phyloP scores from a whole-genome alignment of 2,113 vertebrate genomes.

The Lepus europaeus region DNA sequence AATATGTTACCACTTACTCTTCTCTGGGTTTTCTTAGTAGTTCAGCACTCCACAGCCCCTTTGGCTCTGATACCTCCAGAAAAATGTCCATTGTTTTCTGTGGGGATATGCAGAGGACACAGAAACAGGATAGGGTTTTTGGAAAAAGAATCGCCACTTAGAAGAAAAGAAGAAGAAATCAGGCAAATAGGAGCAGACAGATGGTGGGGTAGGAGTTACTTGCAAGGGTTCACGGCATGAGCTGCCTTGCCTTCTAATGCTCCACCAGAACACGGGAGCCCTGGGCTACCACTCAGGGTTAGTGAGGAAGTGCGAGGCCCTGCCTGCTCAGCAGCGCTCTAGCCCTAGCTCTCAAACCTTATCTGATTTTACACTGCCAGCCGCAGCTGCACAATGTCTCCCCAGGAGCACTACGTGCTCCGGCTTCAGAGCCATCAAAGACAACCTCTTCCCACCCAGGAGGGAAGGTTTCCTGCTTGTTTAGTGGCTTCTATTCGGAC shows the following conservation, averaged over 20 bases:
- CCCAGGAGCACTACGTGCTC: neutral
- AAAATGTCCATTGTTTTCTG: neutral
- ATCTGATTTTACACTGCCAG: neutral
- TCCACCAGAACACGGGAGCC: neutral
- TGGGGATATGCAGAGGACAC: neutral
- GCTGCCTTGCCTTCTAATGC: neutral
- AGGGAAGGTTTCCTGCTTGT: neutral
- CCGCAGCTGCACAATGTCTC: neutral
- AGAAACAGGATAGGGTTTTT: neutral
- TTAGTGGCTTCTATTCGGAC: neutral
- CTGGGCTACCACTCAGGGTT: neutral
- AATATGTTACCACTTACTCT: neutral
- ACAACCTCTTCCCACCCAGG: neutral
- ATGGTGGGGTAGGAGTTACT: neutral
- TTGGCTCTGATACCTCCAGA: neutral
- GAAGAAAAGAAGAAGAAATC: neutral
- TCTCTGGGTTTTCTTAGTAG: neutral
- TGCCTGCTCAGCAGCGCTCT: neutral
- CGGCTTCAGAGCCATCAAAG: slow-evolving; percentile 13
- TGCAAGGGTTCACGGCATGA: neutral
- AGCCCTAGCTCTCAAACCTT: neutral
- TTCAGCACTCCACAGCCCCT: neutral
- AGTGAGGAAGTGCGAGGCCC: neutral
- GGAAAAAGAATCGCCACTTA: neutral
- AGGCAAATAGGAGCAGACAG: neutral